These are phyloP conservation scores for Trilocha varians DNA, from an alignment of 2,888 invertebrate species.

Conservation along the genomic window DNA sequence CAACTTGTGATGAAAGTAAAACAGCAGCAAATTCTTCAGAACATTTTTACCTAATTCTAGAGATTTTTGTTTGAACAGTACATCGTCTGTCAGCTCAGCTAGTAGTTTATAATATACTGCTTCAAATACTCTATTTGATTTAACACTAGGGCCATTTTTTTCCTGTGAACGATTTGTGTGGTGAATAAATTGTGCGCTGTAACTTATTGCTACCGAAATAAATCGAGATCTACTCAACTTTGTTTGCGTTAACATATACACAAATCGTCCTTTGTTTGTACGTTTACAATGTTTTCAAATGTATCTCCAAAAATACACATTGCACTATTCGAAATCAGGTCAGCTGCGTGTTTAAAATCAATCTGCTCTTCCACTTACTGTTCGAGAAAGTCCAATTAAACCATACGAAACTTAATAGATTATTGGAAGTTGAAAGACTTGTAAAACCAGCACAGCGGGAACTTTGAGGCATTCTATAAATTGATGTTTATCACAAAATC, in stretches of 20 bases:
- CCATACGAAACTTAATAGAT: slow-evolving; percentile 12
- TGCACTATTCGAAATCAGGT: slow-evolving; percentile 4
- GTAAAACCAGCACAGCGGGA: background rate
- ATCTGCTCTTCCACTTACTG: slow-evolving; percentile 6
- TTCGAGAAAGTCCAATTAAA: slow-evolving; percentile 20
- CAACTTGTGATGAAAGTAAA: too few species aligned
- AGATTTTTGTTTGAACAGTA: too few species aligned
- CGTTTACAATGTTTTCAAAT: slow-evolving; percentile 3
- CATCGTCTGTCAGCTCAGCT: too few species aligned
- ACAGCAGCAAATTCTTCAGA: too few species aligned
- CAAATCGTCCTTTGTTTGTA: slow-evolving; percentile 6
- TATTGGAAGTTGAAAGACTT: slow-evolving; percentile 4
- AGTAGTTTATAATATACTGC: too few species aligned
- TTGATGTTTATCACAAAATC: background rate
- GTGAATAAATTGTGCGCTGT: too few species aligned
- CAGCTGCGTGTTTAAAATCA: slow-evolving; percentile 8
- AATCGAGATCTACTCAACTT: background rate
- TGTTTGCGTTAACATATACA: slow-evolving; percentile 2
- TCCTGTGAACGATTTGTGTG: background rate
- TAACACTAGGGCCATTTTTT: background rate
- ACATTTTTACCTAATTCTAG: too few species aligned
- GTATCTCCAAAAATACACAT: slow-evolving; percentile 5
- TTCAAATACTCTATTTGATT: too few species aligned
- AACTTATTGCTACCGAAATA: background rate
- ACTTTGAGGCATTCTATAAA: background rate